phyloP scores from a whole-genome alignment of 2,888 invertebrate species.

The Drosophila diplacantha region DNA sequence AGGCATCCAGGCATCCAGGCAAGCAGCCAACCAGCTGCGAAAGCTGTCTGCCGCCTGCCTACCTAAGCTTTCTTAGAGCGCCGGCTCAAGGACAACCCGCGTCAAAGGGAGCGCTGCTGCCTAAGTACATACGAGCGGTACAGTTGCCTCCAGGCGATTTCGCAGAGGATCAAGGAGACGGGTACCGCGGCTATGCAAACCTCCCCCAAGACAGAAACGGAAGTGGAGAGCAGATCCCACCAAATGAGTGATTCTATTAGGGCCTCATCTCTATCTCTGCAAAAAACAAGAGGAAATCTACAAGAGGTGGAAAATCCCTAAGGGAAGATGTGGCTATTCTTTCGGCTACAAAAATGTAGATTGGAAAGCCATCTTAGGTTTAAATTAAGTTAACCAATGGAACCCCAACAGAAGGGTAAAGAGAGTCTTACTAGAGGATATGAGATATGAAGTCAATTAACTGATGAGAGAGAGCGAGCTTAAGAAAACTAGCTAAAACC shows the following conservation, averaged over 20 bases:
- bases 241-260: neutral
- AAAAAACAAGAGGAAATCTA: neutral
- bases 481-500: neutral
- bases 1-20: constrained; percentile 12
- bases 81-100: constrained; percentile 56
- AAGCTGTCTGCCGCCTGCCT: constrained; percentile 49
- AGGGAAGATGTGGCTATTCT: neutral
- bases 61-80: constrained; percentile 41
- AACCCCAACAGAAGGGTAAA: neutral
- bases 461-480: neutral
- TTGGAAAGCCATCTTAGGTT: neutral
- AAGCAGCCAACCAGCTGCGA: constrained; percentile 31
- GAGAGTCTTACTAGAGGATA: no score
- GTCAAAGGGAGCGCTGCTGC: constrained; percentile 21
- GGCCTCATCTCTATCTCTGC: neutral
- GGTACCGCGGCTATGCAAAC: constrained; percentile 9
- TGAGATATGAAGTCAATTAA: neutral
- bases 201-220: constrained; percentile 3
- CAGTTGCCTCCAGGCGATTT: constrained; percentile 20
- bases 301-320: neutral
- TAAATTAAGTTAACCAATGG: neutral
- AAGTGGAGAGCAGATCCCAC: constrained; percentile 14
- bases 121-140: constrained; percentile 6
- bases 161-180: neutral
- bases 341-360: neutral